Evolutionary conservation across 2,797 vertebrate species (phyloP).

Genomic region (Psittacula echo): DNA sequence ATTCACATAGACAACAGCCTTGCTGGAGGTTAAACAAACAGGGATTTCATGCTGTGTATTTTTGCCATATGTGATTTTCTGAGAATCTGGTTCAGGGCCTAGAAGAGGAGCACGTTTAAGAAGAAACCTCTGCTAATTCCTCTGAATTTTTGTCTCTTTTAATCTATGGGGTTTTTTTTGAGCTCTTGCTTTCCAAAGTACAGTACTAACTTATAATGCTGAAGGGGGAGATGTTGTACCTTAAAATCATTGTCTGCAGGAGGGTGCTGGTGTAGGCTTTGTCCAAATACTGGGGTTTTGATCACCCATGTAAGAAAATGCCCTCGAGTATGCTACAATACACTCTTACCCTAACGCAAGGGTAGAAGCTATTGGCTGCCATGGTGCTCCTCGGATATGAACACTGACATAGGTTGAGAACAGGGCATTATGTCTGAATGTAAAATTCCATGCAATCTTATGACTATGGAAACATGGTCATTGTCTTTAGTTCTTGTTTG

Average conservation of each 20-base stretch:
- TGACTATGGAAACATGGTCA: accelerated
- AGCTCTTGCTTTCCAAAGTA: background rate
- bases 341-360: background rate
- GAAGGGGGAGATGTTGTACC: background rate
- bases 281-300: background rate
- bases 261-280: background rate
- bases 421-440: background rate
- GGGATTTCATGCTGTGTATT: background rate
- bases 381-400: background rate
- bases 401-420: background rate
- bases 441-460: background rate
- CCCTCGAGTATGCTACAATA: background rate
- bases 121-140: background rate
- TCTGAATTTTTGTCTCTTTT: background rate
- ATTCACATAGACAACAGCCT: background rate
- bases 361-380: background rate
- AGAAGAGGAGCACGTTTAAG: background rate
- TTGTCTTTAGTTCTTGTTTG: background rate
- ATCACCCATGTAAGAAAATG: background rate
- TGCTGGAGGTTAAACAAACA: background rate
- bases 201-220: background rate
- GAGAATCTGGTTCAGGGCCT: background rate
- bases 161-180: background rate
- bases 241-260: background rate
- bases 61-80: background rate